These are phyloP conservation scores for Coptodon rendalli DNA, from an alignment of 2,113 vertebrate species.

Conservation along the genomic window DNA sequence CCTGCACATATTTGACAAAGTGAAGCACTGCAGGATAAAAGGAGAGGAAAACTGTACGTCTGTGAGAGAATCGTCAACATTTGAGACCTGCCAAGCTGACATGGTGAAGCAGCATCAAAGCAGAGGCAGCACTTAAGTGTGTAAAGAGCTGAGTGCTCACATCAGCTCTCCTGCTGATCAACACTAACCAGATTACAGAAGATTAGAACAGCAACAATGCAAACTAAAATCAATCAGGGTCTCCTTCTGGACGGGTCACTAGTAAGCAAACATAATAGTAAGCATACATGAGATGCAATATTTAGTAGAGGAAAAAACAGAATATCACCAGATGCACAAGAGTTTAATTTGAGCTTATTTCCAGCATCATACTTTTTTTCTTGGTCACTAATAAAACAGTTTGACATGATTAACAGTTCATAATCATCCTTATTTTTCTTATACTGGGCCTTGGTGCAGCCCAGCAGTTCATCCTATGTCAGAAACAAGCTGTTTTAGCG, in stretches of 20 bases:
- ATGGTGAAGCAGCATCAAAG: neutral
- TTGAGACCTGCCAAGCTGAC: neutral
- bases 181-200: slow-evolving; percentile 47
- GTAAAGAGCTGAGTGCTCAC: slow-evolving; percentile 39
- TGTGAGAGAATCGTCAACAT: neutral
- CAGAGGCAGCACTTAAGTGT: neutral
- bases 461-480: neutral
- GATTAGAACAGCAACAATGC: slow-evolving; percentile 34
- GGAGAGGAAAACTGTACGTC: neutral
- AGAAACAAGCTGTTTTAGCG: neutral
- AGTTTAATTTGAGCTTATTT: neutral
- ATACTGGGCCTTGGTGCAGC: neutral
- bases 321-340: neutral
- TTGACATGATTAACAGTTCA: neutral
- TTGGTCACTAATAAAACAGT: neutral
- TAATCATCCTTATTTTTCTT: neutral
- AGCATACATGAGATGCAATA: neutral
- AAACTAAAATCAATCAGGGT: slow-evolving; percentile 28
- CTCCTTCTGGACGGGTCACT: neutral
- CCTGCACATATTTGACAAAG: neutral
- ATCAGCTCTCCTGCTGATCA: slow-evolving; percentile 39
- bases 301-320: neutral
- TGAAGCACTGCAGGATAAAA: neutral
- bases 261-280: neutral
- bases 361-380: neutral